Evolutionary conservation across 2,113 vertebrate species (phyloP).

Genomic region (Brachirus orientalis): DNA sequence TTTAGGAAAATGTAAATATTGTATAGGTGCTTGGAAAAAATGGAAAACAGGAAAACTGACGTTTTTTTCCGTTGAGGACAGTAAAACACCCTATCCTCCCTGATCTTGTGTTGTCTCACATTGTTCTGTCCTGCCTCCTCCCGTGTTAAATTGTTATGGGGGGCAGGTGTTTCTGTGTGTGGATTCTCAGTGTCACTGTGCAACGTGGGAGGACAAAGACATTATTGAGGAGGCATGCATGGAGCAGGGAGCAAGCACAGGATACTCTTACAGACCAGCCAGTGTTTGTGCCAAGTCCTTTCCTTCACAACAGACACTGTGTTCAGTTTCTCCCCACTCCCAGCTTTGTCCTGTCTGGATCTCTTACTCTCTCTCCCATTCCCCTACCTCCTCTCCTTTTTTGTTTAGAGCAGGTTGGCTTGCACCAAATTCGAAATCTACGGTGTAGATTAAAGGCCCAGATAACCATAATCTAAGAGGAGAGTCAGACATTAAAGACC

Average conservation of each 20-base stretch:
- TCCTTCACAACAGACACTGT: slow-evolving; percentile 84
- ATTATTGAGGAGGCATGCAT: slow-evolving; percentile 80
- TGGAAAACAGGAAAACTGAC: background rate
- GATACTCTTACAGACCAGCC: slow-evolving; percentile 84
- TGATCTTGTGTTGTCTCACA: slow-evolving; percentile 35
- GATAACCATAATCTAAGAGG: slow-evolving; percentile 72
- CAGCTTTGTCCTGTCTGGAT: slow-evolving; percentile 77
- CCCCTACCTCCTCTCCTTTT: slow-evolving; percentile 52
- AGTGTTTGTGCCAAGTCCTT: slow-evolving; percentile 81
- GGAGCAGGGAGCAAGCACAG: slow-evolving; percentile 78
- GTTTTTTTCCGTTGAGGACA: background rate
- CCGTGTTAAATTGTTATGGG: slow-evolving; percentile 57
- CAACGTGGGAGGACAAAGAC: slow-evolving; percentile 81
- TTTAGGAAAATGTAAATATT: background rate
- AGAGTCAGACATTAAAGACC: slow-evolving; percentile 58
- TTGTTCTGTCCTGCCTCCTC: slow-evolving; percentile 35
- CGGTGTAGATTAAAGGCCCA: slow-evolving; percentile 71
- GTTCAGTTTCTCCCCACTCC: slow-evolving; percentile 80
- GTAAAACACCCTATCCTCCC: slow-evolving; percentile 8
- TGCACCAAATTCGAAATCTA: slow-evolving; percentile 61
- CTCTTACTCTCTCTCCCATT: slow-evolving; percentile 55
- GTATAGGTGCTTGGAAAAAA: background rate
- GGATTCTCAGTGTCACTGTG: slow-evolving; percentile 83
- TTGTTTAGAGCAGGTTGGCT: slow-evolving; percentile 74
- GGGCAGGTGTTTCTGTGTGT: slow-evolving; percentile 82